Conservation (phyloP, 2,888 invertebrate species). For the Brenthis daphne region DNA sequence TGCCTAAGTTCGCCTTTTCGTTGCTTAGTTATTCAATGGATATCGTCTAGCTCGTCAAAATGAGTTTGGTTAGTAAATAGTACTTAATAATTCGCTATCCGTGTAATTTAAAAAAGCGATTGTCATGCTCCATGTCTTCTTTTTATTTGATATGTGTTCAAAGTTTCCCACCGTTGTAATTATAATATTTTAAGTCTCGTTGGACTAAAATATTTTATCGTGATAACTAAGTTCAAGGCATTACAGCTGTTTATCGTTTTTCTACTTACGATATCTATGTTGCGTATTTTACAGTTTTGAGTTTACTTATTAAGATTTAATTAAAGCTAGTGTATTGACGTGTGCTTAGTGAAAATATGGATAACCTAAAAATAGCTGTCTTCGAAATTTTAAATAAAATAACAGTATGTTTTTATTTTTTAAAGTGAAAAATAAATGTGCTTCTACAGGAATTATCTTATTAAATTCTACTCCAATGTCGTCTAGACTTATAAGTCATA, state of each 20-base stretch:
- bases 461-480: too few relatives aligned
- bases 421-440: constrained; percentile 1
- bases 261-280: background rate
- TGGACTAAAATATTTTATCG: constrained; percentile 5
- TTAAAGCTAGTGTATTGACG: constrained; percentile 10
- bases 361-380: constrained; percentile 33
- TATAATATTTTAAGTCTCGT: background rate
- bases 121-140: constrained; percentile 5
- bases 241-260: constrained; percentile 9
- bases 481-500: too few relatives aligned
- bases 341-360: constrained; percentile 29
- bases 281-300: background rate
- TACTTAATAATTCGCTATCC: background rate
- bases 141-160: background rate
- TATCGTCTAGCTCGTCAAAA: constrained; percentile 22
- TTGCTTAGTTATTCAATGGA: constrained; percentile 10
- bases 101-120: background rate
- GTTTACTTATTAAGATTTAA: background rate
- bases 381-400: constrained; percentile 18
- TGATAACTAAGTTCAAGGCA: constrained; percentile 27
- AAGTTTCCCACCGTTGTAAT: background rate
- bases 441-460: too few relatives aligned
- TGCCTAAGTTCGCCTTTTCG: background rate
- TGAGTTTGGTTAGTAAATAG: constrained; percentile 33
- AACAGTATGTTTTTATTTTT: constrained; percentile 28